Base-by-base conservation (phyloP, 2,113 vertebrate genomes). In the Pycnonotus jocosus region DNA sequence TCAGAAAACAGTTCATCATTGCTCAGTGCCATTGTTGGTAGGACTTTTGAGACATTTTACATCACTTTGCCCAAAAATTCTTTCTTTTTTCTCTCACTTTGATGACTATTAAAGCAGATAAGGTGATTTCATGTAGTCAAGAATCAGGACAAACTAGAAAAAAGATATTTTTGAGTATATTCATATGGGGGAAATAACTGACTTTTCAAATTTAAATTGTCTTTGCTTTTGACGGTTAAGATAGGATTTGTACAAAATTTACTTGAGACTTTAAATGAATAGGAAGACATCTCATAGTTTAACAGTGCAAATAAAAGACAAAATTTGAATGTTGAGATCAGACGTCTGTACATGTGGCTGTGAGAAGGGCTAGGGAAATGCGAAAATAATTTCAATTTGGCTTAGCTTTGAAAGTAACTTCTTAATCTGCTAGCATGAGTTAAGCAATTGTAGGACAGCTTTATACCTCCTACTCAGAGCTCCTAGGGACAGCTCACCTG, bases 121-220 rank as follows among this genome's bases (percentile, higher is more conserved):
- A 33, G 23, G 7, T 86, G 24, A 74, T 74, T 95, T 95, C 22
- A 44, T 51, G 23, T 60, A 61, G 53, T 35, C 24, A 54, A 65
- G 28, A 87, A 74, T 60, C 23, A 54, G 37, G 40, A 12, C 38
- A 38, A 42, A 24, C 16, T 56, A 60, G 58, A 20, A 86, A 53
- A 88, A 72, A 57, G 11, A 12, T 81, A 6, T 54, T 86, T 92
- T 58, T 84, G n/a, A 65, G 6, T 60, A 38, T 58, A 61, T 85
- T 82, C 54, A 69, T 42, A 42, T 58, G 37, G 53, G 31, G 12
- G 16, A 77, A 88, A 85, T 61, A 1, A 35, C 40, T 79, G 40
- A 78, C 53, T 91, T 77, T 88, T 92, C 77, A 72, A 72, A 82
- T 73, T 83, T 74, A 47, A 71, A 57, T 82, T 84, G 68, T 83